Percentiles rank a stretch among this genome's conserved stretches.
These are phyloP conservation scores for Flexamia atlantica DNA, from an alignment of 2,888 invertebrate genomes.

Conservation along the genomic window DNA sequence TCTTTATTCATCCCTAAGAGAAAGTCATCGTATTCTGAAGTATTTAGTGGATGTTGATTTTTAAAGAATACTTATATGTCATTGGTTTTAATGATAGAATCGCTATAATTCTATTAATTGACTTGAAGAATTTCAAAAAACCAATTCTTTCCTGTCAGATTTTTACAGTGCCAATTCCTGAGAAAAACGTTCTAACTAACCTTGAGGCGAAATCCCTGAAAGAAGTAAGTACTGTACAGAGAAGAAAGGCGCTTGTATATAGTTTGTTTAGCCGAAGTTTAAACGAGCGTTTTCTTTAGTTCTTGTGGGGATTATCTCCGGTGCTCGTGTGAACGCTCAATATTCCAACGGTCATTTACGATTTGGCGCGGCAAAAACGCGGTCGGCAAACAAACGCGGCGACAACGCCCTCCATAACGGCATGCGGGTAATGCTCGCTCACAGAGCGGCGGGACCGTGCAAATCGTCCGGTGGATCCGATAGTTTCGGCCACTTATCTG, in stretches of 20 bases:
- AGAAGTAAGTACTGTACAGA: no score
- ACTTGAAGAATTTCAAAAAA: no score
- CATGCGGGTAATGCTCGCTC: not conserved
- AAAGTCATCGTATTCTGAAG: no score
- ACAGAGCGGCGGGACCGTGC: not conserved
- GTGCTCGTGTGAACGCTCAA: constrained; percentile 22
- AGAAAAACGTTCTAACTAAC: not conserved
- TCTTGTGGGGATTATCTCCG: constrained; percentile 16
- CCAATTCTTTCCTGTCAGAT: no score
- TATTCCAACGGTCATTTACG: constrained; percentile 37
- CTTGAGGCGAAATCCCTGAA: not conserved
- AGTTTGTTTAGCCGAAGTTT: not conserved
- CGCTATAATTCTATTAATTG: no score
- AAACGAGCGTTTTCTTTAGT: not conserved
- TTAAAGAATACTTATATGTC: no score
- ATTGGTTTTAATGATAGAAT: no score
- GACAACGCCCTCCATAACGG: constrained; percentile 5
- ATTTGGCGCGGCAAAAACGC: constrained; percentile 32
- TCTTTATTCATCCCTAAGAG: no score
- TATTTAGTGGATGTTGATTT: no score
- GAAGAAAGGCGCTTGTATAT: not conserved
- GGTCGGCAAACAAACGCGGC: not conserved
- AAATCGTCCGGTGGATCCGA: not conserved
- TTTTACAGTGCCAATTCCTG: no score
- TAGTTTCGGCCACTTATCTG: not conserved